These are phyloP conservation scores for Nesidiocoris tenuis DNA, from an alignment of 2,888 invertebrate genomes.

Conservation along the genomic window DNA sequence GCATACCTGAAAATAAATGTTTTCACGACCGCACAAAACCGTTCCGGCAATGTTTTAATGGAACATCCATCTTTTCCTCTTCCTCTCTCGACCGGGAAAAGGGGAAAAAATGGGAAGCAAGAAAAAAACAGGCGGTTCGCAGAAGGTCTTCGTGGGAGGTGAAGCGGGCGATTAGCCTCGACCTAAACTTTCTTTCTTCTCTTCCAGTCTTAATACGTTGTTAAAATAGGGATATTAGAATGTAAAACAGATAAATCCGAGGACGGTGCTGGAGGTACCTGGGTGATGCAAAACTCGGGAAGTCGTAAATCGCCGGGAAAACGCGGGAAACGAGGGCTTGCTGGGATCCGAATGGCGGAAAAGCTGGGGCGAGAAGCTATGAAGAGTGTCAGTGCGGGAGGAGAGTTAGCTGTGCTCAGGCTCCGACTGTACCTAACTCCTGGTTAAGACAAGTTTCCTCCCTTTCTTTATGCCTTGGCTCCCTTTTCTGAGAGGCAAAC, in stretches of 20 bases:
- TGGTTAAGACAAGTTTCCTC: slow-evolving; percentile 23
- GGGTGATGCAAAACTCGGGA: slow-evolving; percentile 24
- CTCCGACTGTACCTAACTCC: slow-evolving; percentile 8
- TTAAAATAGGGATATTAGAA: slow-evolving; percentile 28
- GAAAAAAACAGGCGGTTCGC: neutral
- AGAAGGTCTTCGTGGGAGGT: too few relatives aligned
- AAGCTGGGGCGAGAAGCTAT: neutral
- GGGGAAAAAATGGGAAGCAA: neutral
- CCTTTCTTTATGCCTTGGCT: slow-evolving; percentile 13
- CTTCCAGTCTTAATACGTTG: slow-evolving; percentile 13
- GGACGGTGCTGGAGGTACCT: neutral
- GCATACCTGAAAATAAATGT: neutral
- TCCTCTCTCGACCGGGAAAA: neutral
- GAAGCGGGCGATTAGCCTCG: slow-evolving; percentile 6
- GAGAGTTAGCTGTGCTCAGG: neutral
- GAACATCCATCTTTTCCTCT: neutral
- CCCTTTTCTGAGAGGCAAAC: slow-evolving; percentile 20
- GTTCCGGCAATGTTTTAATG: neutral
- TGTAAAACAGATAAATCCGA: slow-evolving; percentile 31
- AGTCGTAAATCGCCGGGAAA: slow-evolving; percentile 16
- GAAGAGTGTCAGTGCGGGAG: neutral
- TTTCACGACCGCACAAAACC: neutral
- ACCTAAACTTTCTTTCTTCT: neutral
- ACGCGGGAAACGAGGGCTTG: neutral
- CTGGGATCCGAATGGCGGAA: neutral